Percentiles rank a stretch among this genome's conserved stretches.
phyloP scores from a whole-genome alignment of 2,888 invertebrate genomes.

The Amblyjoppa fuscipennis region DNA sequence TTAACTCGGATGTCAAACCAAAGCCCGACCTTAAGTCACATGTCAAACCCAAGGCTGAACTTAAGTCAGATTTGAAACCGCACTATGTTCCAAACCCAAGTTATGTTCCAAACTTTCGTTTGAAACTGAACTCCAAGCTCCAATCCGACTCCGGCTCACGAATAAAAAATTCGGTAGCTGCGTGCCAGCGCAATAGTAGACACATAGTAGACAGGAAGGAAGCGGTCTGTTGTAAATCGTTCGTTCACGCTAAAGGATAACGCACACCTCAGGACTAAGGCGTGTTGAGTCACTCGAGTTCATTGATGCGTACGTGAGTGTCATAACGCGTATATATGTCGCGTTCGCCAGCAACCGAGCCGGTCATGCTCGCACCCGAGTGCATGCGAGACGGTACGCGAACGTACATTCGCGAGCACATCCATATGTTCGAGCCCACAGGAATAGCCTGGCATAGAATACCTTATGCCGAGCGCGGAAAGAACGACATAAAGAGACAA shows the following conservation, averaged over 20 bases:
- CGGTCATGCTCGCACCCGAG: not conserved
- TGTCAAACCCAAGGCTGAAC: not conserved
- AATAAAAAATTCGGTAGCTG: too few relatives aligned
- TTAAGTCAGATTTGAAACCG: not conserved
- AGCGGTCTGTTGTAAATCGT: not conserved
- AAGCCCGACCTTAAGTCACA: not conserved
- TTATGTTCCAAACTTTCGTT: too few relatives aligned
- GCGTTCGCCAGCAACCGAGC: conserved; percentile 16
- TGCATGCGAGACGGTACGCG: conserved; percentile 3
- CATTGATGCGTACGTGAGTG: conserved; percentile 32
- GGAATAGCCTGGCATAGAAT: conserved; percentile 15
- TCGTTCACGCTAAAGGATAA: conserved; percentile 9
- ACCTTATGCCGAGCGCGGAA: conserved; percentile 46
- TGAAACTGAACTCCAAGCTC: too few relatives aligned
- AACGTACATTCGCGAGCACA: conserved; percentile 30
- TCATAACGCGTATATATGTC: conserved; percentile 10
- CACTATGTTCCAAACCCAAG: not conserved
- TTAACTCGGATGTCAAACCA: not conserved
- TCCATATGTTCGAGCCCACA: conserved; percentile 25
- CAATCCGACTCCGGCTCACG: too few relatives aligned
- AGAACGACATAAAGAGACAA: conserved; percentile 70
- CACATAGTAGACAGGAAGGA: conserved; percentile 8
- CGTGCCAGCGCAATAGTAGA: not conserved
- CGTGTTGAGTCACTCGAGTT: conserved; percentile 31
- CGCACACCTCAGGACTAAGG: not conserved